phyloP scores from a whole-genome alignment of 2,888 invertebrate genomes.

The Drosophila borealis region DNA sequence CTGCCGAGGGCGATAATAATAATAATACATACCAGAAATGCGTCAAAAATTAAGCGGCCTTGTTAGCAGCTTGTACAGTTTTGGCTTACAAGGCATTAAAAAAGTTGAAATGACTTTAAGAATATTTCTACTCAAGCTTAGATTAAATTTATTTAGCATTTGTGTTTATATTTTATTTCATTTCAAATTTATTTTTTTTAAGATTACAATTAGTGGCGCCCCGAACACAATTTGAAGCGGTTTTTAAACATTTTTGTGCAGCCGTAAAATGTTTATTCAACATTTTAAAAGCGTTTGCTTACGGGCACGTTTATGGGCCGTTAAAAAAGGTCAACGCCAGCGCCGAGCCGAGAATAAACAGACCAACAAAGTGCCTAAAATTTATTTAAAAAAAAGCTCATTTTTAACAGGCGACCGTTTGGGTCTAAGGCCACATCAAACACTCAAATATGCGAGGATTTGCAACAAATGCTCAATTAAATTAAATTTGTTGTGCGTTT shows the following conservation, averaged over 20 bases:
- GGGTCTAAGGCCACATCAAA: slow-evolving; percentile 71
- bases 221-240: slow-evolving; percentile 58
- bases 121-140: neutral
- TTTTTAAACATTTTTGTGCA: slow-evolving; percentile 64
- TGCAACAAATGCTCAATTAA: slow-evolving; percentile 65
- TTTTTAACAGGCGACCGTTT: slow-evolving; percentile 70
- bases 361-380: slow-evolving; percentile 66
- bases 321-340: slow-evolving; percentile 70
- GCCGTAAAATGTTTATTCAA: slow-evolving; percentile 77
- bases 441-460: slow-evolving; percentile 29
- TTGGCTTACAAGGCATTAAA: slow-evolving; percentile 3
- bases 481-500: slow-evolving; percentile 49
- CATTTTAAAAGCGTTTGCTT: slow-evolving; percentile 76
- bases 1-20: slow-evolving; percentile 53
- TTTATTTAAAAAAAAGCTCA: slow-evolving; percentile 76
- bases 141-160: neutral
- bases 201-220: slow-evolving; percentile 46
- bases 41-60: slow-evolving; percentile 62
- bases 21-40: slow-evolving; percentile 61
- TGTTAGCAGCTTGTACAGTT: slow-evolving; percentile 41
- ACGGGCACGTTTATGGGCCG: slow-evolving; percentile 73
- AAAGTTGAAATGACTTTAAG: neutral
- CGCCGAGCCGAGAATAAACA: slow-evolving; percentile 53
- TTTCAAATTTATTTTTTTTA: neutral
- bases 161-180: neutral